Evolutionary conservation across 2,797 vertebrate species (phyloP), one percentile per base, ranked within the genome.

Genomic region (Acanthurus lineatus): DNA sequence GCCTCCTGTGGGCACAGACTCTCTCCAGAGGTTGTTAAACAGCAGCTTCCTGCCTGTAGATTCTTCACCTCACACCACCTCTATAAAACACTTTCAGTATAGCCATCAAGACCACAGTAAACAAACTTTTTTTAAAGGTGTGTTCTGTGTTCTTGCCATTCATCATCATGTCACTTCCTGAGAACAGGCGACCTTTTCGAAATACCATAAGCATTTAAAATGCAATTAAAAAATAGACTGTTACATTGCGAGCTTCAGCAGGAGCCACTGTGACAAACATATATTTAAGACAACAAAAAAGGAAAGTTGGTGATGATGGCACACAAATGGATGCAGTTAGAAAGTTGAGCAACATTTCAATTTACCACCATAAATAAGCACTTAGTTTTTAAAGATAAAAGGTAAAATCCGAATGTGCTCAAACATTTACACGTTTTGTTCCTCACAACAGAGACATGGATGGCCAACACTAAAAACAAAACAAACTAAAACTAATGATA

Each of bases 101-200:
- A 66, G 57, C 61, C 71, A 83, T 87, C 74, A 84, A 83, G 73
- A 79, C 83, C 74, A 82, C 56, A 28, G 57, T 72, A 89, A 89
- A 82, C 82, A 77, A 81, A 84, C 61, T 65, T 61, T 9, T 79
- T 77, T 73, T 82, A 70, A 86, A 66, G 79, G 42, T 64, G 68
- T 64, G 71, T 42, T 82, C 56, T 32, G 69, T 42, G 44, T 35
- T 2, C n/a, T 51, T 16, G 17, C 71, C 84, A 90, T 93, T 88
- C 61, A 91, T 94, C 92, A 90, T 64, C n/a, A 9, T 78, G 90
- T 86, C 88, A 86, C 63, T 72, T 79, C 52, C 68, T 53, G 53
- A 62, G 81, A 87, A 76, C 72, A 38, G 76, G 63, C 64, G 77
- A 91, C 90, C 89, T 93, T 93, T 92, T 85, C 77, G 84, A 74